Evolutionary conservation across 2,113 vertebrate genomes (phyloP).

Genomic region (Nibea albiflora): DNA sequence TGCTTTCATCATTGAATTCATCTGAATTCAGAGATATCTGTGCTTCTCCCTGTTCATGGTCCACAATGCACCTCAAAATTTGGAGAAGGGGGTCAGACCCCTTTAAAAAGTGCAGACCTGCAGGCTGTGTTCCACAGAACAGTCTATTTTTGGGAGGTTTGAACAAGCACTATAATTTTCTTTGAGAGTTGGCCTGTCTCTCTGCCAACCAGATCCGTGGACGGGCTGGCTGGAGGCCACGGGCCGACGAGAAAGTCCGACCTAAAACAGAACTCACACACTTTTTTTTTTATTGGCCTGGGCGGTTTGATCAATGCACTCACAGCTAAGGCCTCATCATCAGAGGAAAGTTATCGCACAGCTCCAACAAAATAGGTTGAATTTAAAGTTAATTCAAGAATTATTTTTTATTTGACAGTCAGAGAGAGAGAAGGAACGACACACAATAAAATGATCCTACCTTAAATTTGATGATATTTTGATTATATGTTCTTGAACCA

Average conservation of each 20-base stretch:
- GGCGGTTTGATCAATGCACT: conserved; percentile 13
- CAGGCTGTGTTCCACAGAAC: conserved; percentile 6
- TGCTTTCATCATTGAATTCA: neutral
- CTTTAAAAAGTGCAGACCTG: neutral
- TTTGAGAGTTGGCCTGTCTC: conserved; percentile 9
- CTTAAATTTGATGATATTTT: rapidly evolving
- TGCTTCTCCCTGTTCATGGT: neutral
- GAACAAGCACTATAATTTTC: conserved; percentile 37
- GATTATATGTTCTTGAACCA: neutral
- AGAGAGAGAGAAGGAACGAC: neutral
- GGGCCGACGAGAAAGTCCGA: conserved; percentile 3
- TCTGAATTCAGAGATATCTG: neutral
- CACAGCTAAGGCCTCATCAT: neutral
- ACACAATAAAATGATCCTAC: neutral
- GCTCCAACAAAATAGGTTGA: too few species aligned
- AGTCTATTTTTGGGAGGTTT: conserved; percentile 41
- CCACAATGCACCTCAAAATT: conserved; percentile 4
- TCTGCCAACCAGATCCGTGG: conserved; percentile 30
- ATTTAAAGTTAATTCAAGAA: neutral
- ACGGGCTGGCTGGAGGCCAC: conserved; percentile 9
- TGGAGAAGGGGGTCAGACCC: conserved; percentile 3
- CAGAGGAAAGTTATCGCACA: neutral
- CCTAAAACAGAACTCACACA: neutral
- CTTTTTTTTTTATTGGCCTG: neutral
- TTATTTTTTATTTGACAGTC: neutral